A percentile compares a stretch with the other conserved stretches of the same genome.
phyloP scores from a whole-genome alignment of 2,888 invertebrate species.

The Chymomyza fuscimana region DNA sequence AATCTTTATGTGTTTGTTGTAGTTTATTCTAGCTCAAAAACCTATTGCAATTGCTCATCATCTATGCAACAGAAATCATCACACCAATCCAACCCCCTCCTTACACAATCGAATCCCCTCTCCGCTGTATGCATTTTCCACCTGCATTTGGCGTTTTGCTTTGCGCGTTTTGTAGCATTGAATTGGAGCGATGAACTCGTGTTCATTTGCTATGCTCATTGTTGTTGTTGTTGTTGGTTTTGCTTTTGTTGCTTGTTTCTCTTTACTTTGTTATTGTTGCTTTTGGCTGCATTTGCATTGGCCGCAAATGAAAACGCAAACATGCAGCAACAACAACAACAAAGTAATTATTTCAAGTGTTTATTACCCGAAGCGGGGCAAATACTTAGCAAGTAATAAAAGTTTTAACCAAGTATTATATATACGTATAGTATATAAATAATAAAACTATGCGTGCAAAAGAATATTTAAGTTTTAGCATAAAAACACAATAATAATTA shows the following conservation, averaged over 20 bases:
- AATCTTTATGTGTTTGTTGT: not conserved
- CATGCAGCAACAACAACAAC: slow-evolving; percentile 34
- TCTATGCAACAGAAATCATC: slow-evolving; percentile 17
- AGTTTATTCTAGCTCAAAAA: not conserved
- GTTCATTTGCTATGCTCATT: slow-evolving; percentile 6
- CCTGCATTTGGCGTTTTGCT: not conserved
- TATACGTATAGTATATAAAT: not conserved
- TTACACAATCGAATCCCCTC: no score
- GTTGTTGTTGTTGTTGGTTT: slow-evolving; percentile 25
- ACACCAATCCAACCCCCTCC: not conserved
- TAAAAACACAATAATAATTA: slow-evolving; percentile 28
- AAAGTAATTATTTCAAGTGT: slow-evolving; percentile 58
- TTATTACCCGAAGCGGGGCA: slow-evolving; percentile 19
- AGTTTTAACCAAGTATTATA: not conserved
- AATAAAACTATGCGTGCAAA: not conserved
- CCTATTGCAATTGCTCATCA: slow-evolving; percentile 11
- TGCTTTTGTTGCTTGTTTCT: slow-evolving; percentile 32
- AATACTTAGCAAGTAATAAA: not conserved
- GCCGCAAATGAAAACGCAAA: slow-evolving; percentile 45
- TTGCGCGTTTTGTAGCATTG: slow-evolving; percentile 63
- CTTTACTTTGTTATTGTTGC: slow-evolving; percentile 32
- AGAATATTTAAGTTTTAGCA: slow-evolving; percentile 4
- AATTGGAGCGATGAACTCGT: slow-evolving; percentile 78
- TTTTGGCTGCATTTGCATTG: slow-evolving; percentile 39
- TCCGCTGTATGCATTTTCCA: not conserved